A percentile compares a stretch with the other conserved stretches of the same genome.
These are phyloP conservation scores for Cygnus olor DNA, from an alignment of 2,797 vertebrate species.

Conservation along the genomic window DNA sequence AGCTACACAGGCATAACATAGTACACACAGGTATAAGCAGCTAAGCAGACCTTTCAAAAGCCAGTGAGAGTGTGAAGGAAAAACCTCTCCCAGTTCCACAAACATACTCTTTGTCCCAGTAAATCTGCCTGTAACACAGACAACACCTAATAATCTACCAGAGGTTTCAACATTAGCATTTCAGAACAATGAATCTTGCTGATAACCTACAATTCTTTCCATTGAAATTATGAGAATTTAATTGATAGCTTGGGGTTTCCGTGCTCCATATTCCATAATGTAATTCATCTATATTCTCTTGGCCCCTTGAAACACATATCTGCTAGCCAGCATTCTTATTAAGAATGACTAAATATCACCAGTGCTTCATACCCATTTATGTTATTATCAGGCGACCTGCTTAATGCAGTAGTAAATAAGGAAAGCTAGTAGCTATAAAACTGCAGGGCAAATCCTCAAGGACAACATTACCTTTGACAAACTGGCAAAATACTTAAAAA, in stretches of 20 bases:
- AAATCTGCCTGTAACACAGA: background rate
- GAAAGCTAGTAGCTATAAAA: constrained; percentile 41
- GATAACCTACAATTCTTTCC: constrained; percentile 11
- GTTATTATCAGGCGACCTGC: constrained; percentile 25
- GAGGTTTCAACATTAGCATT: constrained; percentile 1
- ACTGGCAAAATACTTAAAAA: constrained; percentile 49
- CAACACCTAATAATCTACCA: background rate
- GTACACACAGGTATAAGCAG: background rate
- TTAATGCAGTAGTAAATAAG: constrained; percentile 62
- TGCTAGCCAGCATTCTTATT: constrained; percentile 15
- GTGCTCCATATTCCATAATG: background rate
- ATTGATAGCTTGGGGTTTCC: background rate
- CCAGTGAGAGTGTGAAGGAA: rapidly evolving
- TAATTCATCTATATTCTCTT: constrained; percentile 20
- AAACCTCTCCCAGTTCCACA: background rate
- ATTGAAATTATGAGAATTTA: background rate
- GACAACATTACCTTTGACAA: constrained; percentile 53
- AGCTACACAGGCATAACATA: background rate
- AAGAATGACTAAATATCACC: constrained; percentile 61
- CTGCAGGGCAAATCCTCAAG: constrained; percentile 47
- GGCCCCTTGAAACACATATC: constrained; percentile 18
- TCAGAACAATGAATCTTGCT: constrained; percentile 18
- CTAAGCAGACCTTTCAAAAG: background rate
- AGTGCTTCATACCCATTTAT: constrained; percentile 15
- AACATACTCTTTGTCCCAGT: background rate